These are phyloP conservation scores for Enchytraeus crypticus DNA, from an alignment of 2,888 invertebrate species.

Conservation along the genomic window DNA sequence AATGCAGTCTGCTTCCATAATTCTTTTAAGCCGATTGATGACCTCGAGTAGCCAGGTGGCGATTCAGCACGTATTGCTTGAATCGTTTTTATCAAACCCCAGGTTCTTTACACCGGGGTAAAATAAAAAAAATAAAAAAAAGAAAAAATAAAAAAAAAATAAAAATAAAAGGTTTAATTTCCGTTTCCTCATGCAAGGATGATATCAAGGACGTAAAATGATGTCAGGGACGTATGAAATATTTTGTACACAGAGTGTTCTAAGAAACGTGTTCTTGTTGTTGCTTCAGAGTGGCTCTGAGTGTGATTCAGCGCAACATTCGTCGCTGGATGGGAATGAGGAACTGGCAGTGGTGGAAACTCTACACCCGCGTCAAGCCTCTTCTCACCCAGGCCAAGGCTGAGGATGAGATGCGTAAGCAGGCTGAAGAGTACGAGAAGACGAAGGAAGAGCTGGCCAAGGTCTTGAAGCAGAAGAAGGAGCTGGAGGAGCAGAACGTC, in stretches of 20 bases:
- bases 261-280: too few species aligned
- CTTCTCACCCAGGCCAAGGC: slow-evolving; percentile 95
- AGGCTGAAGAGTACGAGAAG: slow-evolving; percentile 92
- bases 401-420: slow-evolving; percentile 93
- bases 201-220: too few species aligned
- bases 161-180: not conserved
- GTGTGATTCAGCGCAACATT: slow-evolving; percentile 98
- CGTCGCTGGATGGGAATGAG: slow-evolving; percentile 97
- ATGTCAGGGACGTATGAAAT: too few species aligned
- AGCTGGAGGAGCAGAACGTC: slow-evolving; percentile 84
- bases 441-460: slow-evolving; percentile 87
- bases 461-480: slow-evolving; percentile 93
- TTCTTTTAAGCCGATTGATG: too few species aligned
- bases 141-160: not conserved
- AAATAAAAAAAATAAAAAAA: not conserved
- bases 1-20: too few species aligned
- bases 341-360: slow-evolving; percentile 99
- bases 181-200: too few species aligned
- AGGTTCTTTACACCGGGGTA: too few species aligned
- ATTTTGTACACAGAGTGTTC: too few species aligned
- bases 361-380: slow-evolving; percentile 99
- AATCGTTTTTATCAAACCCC: too few species aligned
- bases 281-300: slow-evolving; percentile 81
- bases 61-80: too few species aligned
- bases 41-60: too few species aligned